These are phyloP conservation scores for Sweltsa coloradensis DNA, from an alignment of 1,140 invertebrate genomes.

Conservation along the genomic window DNA sequence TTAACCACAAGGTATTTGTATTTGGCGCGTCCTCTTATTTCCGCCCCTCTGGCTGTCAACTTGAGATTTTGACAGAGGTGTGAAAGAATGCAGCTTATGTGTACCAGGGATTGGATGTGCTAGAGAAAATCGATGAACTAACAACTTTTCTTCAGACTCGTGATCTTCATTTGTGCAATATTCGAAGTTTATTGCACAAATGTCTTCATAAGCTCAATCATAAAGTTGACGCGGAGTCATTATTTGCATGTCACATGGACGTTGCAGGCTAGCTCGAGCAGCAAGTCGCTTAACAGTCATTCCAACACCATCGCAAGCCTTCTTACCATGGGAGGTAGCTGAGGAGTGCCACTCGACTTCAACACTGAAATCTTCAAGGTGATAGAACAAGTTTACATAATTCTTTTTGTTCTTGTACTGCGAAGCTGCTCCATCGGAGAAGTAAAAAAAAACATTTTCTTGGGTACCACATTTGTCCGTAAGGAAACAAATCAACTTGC, in stretches of 20 bases:
- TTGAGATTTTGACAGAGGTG: no score
- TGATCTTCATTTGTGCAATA: no score
- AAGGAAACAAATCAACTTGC: no score
- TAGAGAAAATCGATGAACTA: slow-evolving; percentile 1
- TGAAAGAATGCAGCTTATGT: slow-evolving; percentile 1
- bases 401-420: no score
- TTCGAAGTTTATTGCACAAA: no score
- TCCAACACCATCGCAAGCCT: no score
- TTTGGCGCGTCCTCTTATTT: no score
- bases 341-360: slow-evolving; percentile 22
- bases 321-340: slow-evolving; percentile 20
- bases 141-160: not conserved
- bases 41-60: no score
- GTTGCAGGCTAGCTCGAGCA: slow-evolving; percentile 17
- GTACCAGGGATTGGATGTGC: slow-evolving; percentile 3
- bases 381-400: not conserved
- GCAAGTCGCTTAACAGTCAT: slow-evolving; percentile 19
- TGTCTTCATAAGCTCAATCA: slow-evolving; percentile 8
- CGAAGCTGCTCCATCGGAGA: slow-evolving; percentile 24
- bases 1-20: no score
- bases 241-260: slow-evolving; percentile 14
- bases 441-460: no score
- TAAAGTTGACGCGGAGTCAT: slow-evolving; percentile 8
- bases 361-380: slow-evolving; percentile 16
- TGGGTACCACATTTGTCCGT: no score